Percentiles rank a stretch among this genome's conserved stretches.
Conservation (phyloP, 2,797 vertebrate species). For the Avahi laniger region DNA sequence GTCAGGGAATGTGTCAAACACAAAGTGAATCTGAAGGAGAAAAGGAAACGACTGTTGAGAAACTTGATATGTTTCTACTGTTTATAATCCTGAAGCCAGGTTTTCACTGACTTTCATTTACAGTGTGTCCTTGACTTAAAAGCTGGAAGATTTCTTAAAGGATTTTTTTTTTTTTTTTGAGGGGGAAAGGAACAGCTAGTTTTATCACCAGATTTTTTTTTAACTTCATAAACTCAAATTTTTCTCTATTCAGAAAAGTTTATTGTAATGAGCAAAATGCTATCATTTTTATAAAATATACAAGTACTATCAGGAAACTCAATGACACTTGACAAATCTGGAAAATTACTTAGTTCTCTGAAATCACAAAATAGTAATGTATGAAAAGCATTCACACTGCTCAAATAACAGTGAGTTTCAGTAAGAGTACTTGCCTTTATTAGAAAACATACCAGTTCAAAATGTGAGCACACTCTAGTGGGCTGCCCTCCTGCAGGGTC, state of each 20-base stretch:
- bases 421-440: background rate
- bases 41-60: background rate
- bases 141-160: slow-evolving; percentile 5
- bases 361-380: background rate
- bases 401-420: background rate
- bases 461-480: background rate
- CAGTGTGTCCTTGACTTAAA: slow-evolving; percentile 37
- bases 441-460: background rate
- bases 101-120: slow-evolving; percentile 18
- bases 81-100: background rate
- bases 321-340: background rate
- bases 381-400: background rate
- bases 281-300: slow-evolving; percentile 25
- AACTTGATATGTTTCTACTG: background rate
- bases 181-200: background rate
- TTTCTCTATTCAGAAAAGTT: background rate
- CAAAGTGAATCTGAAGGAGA: background rate
- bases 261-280: background rate
- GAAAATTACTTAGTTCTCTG: background rate
- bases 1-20: background rate
- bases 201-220: background rate
- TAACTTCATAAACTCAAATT: background rate
- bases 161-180: slow-evolving; percentile 2
- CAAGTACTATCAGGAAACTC: background rate
- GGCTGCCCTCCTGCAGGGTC: background rate